phyloP scores from a whole-genome alignment of 2,113 vertebrate genomes.

The Petromus typicus region DNA sequence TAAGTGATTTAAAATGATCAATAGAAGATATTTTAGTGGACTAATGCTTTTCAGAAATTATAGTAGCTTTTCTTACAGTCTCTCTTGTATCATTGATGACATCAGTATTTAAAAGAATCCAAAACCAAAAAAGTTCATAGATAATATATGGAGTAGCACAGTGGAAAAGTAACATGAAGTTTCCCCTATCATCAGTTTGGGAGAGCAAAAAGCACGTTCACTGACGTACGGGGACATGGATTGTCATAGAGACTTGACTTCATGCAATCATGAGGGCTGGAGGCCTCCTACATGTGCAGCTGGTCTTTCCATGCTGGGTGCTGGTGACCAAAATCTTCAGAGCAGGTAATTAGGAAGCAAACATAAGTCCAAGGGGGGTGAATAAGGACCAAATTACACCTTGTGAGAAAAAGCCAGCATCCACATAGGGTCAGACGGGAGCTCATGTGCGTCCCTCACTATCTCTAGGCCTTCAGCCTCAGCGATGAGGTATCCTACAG shows the following conservation, averaged over 20 bases:
- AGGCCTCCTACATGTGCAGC: fast-evolving
- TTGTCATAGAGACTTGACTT: no score
- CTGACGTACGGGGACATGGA: neutral
- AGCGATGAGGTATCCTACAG: fast-evolving
- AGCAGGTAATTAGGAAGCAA: neutral
- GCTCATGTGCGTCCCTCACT: no score
- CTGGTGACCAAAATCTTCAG: neutral
- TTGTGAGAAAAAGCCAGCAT: neutral
- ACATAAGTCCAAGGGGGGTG: neutral
- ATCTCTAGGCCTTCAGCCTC: neutral
- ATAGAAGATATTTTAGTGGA: neutral
- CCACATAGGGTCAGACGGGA: neutral
- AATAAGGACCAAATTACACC: neutral
- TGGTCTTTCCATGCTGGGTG: neutral
- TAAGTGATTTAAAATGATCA: neutral
- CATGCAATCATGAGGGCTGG: neutral
- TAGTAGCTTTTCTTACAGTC: neutral
- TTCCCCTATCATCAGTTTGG: neutral
- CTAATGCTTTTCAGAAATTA: neutral
- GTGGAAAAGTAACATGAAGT: neutral
- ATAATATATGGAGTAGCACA: neutral
- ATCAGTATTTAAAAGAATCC: neutral
- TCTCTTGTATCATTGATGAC: slow-evolving; percentile 1
- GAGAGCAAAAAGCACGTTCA: neutral
- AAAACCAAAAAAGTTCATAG: neutral